phyloP scores from a whole-genome alignment of 2,888 invertebrate genomes.

The Didymodactylos carnosus region DNA sequence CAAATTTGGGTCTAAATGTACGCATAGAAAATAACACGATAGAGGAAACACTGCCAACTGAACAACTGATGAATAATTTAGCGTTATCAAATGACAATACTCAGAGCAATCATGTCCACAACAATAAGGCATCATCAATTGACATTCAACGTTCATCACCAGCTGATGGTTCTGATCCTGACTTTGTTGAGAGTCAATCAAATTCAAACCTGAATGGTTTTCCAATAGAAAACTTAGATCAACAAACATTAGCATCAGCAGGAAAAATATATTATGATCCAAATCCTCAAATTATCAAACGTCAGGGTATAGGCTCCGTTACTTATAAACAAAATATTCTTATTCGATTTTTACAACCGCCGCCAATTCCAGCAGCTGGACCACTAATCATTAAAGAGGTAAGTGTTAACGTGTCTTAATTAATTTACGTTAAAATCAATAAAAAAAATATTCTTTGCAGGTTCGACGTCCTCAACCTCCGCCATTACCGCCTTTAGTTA shows the following conservation, averaged over 20 bases:
- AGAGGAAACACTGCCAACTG: not conserved
- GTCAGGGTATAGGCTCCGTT: not conserved
- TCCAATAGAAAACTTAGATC: no score
- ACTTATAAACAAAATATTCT: constrained; percentile 1
- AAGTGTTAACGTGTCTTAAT: not conserved
- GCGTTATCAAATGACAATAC: no score
- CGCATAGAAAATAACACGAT: not conserved
- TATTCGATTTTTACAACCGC: not conserved
- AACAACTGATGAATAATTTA: no score
- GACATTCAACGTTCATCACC: not conserved
- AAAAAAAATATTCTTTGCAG: not conserved
- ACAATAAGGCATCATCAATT: not conserved
- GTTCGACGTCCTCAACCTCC: not conserved
- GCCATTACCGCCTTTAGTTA: not conserved
- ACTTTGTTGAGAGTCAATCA: not conserved
- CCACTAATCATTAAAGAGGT: not conserved
- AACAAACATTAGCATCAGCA: not conserved
- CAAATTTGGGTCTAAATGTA: not conserved
- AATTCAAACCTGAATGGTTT: no score
- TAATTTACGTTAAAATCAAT: not conserved
- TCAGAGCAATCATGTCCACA: no score
- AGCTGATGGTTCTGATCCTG: not conserved
- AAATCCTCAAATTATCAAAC: not conserved
- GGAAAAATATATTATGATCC: not conserved
- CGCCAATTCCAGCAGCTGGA: not conserved